phyloP scores from a whole-genome alignment of 2,888 invertebrate species.

The Cryptus viduatorius region DNA sequence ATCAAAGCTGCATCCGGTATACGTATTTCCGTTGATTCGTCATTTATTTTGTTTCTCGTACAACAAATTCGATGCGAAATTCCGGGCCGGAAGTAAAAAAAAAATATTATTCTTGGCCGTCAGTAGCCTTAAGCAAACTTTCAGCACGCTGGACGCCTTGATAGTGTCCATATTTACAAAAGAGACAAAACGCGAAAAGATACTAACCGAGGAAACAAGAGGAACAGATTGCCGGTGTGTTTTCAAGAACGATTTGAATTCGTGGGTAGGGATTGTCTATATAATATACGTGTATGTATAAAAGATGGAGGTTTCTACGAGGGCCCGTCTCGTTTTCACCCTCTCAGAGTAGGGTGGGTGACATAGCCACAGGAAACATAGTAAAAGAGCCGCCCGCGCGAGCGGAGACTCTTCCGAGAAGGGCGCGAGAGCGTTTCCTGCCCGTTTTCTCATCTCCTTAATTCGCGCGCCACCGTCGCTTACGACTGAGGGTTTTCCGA shows the following conservation, averaged over 20 bases:
- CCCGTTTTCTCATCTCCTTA: conserved; percentile 58
- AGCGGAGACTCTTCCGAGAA: neutral
- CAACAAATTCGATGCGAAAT: too few relatives aligned
- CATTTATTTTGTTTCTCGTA: too few relatives aligned
- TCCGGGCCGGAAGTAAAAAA: too few relatives aligned
- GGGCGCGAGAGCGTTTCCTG: conserved; percentile 24
- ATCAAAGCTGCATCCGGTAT: too few relatives aligned
- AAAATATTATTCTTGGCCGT: too few relatives aligned
- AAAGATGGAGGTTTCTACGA: conserved; percentile 34
- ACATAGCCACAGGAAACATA: conserved; percentile 28
- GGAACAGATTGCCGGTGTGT: conserved; percentile 32
- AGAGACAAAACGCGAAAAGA: neutral
- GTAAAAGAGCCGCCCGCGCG: neutral
- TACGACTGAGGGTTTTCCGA: conserved; percentile 33
- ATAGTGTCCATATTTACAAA: neutral
- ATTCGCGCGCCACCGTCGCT: conserved; percentile 59
- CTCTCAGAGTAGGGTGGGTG: conserved; percentile 13
- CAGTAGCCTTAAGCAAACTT: too few relatives aligned
- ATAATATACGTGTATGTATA: conserved; percentile 19
- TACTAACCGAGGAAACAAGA: conserved; percentile 20
- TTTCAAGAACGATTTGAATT: conserved; percentile 39
- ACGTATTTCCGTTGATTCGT: too few relatives aligned
- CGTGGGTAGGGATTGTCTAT: neutral
- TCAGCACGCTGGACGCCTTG: neutral
- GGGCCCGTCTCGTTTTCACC: conserved; percentile 55